phyloP scores from a whole-genome alignment of 2,797 vertebrate genomes.

The Somateria mollissima region DNA sequence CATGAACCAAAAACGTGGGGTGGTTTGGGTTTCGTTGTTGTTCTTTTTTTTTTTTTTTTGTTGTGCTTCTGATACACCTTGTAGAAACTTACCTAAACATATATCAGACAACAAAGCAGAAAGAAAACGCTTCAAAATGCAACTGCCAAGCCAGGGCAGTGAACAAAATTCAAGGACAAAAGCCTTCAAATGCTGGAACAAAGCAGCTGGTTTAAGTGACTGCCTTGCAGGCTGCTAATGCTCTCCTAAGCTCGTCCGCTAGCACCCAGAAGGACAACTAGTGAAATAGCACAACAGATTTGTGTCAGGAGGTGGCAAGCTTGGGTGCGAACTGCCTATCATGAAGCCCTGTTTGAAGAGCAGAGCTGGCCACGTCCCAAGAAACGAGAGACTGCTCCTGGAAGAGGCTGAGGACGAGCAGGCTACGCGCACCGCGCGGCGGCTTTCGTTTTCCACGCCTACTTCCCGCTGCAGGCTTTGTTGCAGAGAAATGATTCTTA shows the following conservation, averaged over 20 bases:
- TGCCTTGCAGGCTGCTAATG: not conserved
- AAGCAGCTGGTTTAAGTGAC: not conserved
- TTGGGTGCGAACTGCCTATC: constrained; percentile 64
- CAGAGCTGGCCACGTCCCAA: constrained; percentile 56
- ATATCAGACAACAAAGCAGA: not conserved
- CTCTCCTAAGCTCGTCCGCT: not conserved
- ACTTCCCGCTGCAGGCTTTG: constrained; percentile 5
- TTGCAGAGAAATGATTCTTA: not conserved
- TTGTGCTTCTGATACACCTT: not conserved
- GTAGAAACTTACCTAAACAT: not conserved
- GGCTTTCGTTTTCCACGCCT: not conserved
- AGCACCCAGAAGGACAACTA: constrained; percentile 53
- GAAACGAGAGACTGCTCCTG: constrained; percentile 5
- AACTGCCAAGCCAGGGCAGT: not conserved
- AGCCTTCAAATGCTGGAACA: not conserved
- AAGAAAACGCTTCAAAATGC: not conserved
- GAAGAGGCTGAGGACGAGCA: not conserved
- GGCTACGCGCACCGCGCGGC: not conserved
- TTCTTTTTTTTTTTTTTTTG: not conserved
- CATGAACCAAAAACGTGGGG: not conserved
- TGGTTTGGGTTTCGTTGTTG: too few species aligned
- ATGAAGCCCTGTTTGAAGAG: constrained; percentile 37
- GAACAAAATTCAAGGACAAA: not conserved
- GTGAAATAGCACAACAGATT: constrained; percentile 67
- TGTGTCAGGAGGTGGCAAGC: constrained; percentile 67